A percentile compares a stretch with the other conserved stretches of the same genome.
These are phyloP conservation scores for Octonoba sinensis DNA, from an alignment of 2,888 invertebrate species.

Conservation along the genomic window DNA sequence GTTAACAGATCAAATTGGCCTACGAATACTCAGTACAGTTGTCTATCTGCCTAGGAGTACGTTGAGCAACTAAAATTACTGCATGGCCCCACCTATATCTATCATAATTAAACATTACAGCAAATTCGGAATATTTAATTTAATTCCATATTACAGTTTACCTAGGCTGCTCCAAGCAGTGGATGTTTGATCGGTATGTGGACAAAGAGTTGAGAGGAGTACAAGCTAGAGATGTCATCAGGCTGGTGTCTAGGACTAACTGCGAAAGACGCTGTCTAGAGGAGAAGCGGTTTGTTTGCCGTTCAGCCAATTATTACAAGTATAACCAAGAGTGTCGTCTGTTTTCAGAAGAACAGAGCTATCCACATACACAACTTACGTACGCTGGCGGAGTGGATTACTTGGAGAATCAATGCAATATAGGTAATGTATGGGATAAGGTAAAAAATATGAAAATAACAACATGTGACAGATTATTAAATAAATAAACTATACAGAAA, in stretches of 20 bases:
- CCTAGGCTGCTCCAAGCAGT: constrained; percentile 70
- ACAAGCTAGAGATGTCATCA: constrained; percentile 70
- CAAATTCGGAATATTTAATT: too few relatives aligned
- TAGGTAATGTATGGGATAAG: constrained; percentile 70
- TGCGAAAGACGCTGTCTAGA: constrained; percentile 74
- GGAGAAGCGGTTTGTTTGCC: constrained; percentile 73
- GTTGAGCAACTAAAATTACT: too few relatives aligned
- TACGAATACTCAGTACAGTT: too few relatives aligned
- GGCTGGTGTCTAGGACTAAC: constrained; percentile 70
- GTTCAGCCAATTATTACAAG: constrained; percentile 74
- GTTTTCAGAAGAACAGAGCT: constrained; percentile 73
- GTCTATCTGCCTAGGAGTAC: too few relatives aligned
- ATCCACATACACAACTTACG: constrained; percentile 72
- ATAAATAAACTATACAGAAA: too few relatives aligned
- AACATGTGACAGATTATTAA: too few relatives aligned
- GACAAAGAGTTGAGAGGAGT: constrained; percentile 73
- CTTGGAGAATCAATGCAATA: constrained; percentile 75
- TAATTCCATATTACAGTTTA: constrained; percentile 22
- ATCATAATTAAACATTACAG: too few relatives aligned
- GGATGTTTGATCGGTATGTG: constrained; percentile 75
- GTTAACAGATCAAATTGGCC: too few relatives aligned
- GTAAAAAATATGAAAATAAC: too few relatives aligned
- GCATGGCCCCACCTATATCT: too few relatives aligned
- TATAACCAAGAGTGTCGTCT: constrained; percentile 72
- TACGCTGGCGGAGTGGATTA: constrained; percentile 73